Percentiles rank a stretch among this genome's conserved stretches.
These are phyloP conservation scores for Megalops cyprinoides DNA, from an alignment of 2,797 vertebrate species.

Conservation along the genomic window DNA sequence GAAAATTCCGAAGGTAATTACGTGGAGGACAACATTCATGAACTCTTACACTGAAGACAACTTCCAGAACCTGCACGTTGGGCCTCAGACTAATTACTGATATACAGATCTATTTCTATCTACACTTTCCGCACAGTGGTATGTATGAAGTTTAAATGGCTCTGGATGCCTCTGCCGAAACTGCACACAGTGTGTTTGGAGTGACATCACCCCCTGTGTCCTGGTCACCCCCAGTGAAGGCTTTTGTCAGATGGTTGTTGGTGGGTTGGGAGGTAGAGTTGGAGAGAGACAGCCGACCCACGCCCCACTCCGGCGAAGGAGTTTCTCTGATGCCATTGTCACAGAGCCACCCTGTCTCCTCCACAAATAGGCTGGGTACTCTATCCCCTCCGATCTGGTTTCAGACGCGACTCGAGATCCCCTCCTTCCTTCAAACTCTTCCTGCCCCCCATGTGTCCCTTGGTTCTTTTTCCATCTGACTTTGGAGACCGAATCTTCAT, in stretches of 20 bases:
- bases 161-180: no score
- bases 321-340: conserved; percentile 74
- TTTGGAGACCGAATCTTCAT: conserved; percentile 70
- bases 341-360: conserved; percentile 78
- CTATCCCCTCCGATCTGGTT: conserved; percentile 75
- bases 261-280: background rate
- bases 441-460: conserved; percentile 59
- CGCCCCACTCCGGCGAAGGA: conserved; percentile 63
- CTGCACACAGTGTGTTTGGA: no score
- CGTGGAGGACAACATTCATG: no score
- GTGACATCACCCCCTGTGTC: no score
- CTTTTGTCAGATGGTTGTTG: no score
- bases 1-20: no score
- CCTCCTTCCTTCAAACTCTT: conserved; percentile 61
- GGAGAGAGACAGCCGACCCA: background rate
- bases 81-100: no score
- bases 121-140: no score
- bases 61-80: no score
- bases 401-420: conserved; percentile 75
- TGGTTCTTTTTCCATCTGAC: conserved; percentile 66
- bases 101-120: no score
- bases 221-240: background rate
- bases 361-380: conserved; percentile 78
- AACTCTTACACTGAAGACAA: no score
- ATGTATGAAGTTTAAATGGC: no score